A percentile compares a stretch with the other conserved stretches of the same genome.
phyloP scores from a whole-genome alignment of 64 coral and sea anemone species.

The Hydrozoanthus tunicans region DNA sequence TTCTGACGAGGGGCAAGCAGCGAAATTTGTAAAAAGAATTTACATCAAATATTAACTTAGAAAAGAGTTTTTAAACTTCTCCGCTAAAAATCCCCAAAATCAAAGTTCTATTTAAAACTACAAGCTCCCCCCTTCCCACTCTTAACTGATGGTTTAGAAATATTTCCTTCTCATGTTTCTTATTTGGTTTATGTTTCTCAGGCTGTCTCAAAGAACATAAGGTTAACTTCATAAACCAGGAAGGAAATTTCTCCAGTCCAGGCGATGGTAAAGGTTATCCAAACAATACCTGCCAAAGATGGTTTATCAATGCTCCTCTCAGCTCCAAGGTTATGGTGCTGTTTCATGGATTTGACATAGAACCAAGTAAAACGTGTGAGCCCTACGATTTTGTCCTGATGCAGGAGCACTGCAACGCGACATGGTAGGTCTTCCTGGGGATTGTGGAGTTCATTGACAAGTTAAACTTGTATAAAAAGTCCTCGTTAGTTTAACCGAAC shows the following conservation, averaged over 20 bases:
- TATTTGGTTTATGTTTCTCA: background rate
- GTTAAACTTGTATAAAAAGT: background rate
- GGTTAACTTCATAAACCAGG: background rate
- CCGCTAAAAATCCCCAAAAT: no score
- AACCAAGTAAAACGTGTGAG: conserved; percentile 73
- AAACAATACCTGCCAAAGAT: conserved; percentile 16
- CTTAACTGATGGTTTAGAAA: no score
- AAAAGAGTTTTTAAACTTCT: no score
- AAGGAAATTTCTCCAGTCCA: conserved; percentile 41
- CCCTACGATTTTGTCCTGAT: conserved; percentile 73
- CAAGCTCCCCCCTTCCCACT: no score
- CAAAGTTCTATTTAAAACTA: no score
- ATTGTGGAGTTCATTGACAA: no score
- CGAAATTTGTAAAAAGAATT: no score
- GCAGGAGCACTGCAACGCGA: conserved; percentile 53
- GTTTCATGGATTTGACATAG: conserved; percentile 87
- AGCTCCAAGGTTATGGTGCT: conserved; percentile 33
- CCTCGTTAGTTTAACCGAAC: no score
- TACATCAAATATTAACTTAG: no score
- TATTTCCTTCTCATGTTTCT: background rate
- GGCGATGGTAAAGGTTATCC: conserved; percentile 17
- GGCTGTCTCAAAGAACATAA: background rate
- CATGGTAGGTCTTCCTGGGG: conserved; percentile 28
- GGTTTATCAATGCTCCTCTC: conserved; percentile 32
- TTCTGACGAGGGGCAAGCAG: no score